Evolutionary conservation across 2,888 invertebrate genomes (phyloP), one percentile per base, ranked within the genome.

Genomic region (Leucophenga maculata): DNA sequence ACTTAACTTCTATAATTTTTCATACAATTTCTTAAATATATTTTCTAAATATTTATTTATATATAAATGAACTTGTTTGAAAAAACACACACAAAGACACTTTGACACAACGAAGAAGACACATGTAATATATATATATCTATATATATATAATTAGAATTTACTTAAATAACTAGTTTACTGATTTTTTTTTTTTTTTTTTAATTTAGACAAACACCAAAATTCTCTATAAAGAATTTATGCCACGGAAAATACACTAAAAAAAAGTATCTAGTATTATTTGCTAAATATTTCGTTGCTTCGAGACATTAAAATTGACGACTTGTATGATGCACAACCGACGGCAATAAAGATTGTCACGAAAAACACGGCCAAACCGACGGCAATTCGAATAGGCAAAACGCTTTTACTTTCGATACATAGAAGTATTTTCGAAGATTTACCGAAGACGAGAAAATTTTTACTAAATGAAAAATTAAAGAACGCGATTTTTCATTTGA

Each of bases 391-490:
- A 31, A 59, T 26, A 39, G 31, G 4, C 0, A 31, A 31, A 31
- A 26, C 14, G 50, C 44, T 26, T 22, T 48, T 65, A n/a, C 26
- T 26, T 50, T 31, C 11, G 22, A 57, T 65, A 69, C 16, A 67
- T 22, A 14, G 72, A 46, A 44, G 46, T n/a, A n/a, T n/a, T n/a
- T n/a, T n/a, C n/a, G n/a, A n/a, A 16, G 39, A 44, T 74, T 50
- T 78, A 82, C 67, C 6, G n/a, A 79, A 75, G 8, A 20, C 14
- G 48, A 46, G 1, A 14, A 16, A 8, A 39, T 55, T 55, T n/a
- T 50, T 54, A 50, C 46, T 20, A 32, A 16, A 54, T 11, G 26
- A 26, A 26, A 26, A 26, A 26, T 3, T n/a, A n/a, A n/a, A n/a
- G n/a, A n/a, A n/a, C n/a, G n/a, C n/a, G n/a, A n/a, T n/a, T n/a